phyloP scores from a whole-genome alignment of 2,797 vertebrate genomes.

The Onychomys arenicola region DNA sequence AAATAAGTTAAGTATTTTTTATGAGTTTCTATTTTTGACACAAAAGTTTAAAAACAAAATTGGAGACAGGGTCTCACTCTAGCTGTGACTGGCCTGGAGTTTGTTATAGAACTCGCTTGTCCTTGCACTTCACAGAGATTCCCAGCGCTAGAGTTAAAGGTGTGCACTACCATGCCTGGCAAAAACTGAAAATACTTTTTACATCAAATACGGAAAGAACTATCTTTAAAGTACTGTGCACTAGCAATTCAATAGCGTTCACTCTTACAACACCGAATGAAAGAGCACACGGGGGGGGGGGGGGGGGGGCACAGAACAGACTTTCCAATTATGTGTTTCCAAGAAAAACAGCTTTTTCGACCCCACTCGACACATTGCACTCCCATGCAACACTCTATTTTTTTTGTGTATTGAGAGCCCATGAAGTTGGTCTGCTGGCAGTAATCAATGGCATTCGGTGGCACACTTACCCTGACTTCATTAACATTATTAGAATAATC shows the following conservation, averaged over 20 bases:
- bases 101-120: background rate
- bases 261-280: background rate
- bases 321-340: constrained; percentile 22
- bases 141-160: background rate
- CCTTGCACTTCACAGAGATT: background rate
- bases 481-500: constrained; percentile 98
- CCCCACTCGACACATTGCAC: background rate
- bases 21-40: constrained; percentile 30
- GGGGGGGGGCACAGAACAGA: background rate
- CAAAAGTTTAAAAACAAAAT: constrained; percentile 2
- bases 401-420: background rate
- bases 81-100: background rate
- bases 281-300: background rate
- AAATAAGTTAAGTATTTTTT: constrained; percentile 49
- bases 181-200: constrained; percentile 65
- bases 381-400: background rate
- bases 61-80: background rate
- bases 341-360: background rate
- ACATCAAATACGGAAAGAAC: background rate
- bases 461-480: constrained; percentile 97
- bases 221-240: background rate
- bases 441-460: background rate
- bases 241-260: background rate
- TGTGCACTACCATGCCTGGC: background rate
- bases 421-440: constrained; percentile 29